Percentiles rank a stretch among this genome's conserved stretches.
Evolutionary conservation across 1,140 invertebrate genomes (phyloP).

Genomic region (Archivesica marissinica): DNA sequence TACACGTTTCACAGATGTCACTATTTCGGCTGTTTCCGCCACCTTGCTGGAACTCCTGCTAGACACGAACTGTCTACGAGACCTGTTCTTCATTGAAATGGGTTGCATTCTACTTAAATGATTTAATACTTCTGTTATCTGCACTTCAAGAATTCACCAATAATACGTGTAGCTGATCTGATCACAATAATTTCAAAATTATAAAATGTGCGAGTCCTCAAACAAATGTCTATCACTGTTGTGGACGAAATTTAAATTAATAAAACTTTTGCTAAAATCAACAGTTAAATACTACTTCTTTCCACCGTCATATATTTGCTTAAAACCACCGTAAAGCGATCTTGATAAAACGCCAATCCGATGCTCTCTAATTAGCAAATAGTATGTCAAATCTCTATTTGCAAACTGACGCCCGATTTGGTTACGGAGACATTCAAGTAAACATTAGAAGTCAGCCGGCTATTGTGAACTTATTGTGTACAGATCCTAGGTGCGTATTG

Average conservation of each 20-base stretch:
- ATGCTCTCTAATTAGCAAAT: not conserved
- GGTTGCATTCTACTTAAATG: not conserved
- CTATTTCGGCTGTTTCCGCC: not conserved
- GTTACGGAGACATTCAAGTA: not conserved
- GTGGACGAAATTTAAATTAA: not conserved
- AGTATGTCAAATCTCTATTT: not conserved
- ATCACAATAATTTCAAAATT: not conserved
- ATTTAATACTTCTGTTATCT: not conserved
- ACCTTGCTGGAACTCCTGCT: not conserved
- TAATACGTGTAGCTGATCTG: not conserved
- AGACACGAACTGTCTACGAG: not conserved
- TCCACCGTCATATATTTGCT: no score
- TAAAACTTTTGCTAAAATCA: not conserved
- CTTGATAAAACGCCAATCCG: no score
- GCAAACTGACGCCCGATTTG: not conserved
- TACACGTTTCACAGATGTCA: not conserved
- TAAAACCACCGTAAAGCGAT: no score
- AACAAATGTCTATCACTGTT: not conserved
- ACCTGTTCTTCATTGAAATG: not conserved
- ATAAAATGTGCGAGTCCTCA: not conserved
- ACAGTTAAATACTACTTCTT: no score
- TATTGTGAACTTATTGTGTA: not conserved
- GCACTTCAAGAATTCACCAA: not conserved
- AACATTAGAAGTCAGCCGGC: not conserved
- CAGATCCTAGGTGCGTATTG: not conserved